These are phyloP conservation scores for Marcusenius ussheri DNA, from an alignment of 2,113 vertebrate species.

Conservation along the genomic window DNA sequence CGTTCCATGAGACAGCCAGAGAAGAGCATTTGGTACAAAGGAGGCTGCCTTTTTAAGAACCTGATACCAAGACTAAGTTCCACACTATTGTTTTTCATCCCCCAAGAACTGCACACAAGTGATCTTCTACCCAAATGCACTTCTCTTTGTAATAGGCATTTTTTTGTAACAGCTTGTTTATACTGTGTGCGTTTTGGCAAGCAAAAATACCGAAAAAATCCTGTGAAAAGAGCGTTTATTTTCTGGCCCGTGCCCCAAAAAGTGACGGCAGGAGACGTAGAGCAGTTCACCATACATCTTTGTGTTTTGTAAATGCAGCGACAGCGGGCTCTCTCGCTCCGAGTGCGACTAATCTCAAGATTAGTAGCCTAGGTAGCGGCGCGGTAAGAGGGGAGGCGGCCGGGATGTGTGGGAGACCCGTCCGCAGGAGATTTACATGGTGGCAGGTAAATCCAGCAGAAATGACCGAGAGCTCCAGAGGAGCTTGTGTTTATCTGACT, in stretches of 20 bases:
- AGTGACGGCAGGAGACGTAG: conserved; percentile 52
- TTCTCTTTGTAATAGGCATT: background rate
- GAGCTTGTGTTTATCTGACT: background rate
- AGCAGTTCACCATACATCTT: conserved; percentile 6
- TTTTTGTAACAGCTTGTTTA: background rate
- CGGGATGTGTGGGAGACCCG: background rate
- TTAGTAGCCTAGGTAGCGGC: conserved; percentile 16
- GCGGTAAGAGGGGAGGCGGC: background rate
- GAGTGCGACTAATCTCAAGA: conserved; percentile 8
- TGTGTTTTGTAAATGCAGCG: conserved; percentile 7
- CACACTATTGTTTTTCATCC: background rate
- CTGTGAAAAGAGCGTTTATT: background rate
- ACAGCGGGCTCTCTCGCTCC: conserved; percentile 4
- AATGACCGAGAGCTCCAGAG: background rate
- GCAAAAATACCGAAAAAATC: background rate
- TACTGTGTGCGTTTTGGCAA: background rate
- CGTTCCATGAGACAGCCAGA: background rate
- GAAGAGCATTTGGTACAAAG: background rate
- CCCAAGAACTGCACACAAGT: background rate
- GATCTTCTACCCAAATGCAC: background rate
- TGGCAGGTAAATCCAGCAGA: conserved; percentile 18
- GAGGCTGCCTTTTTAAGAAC: background rate
- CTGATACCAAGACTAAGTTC: background rate
- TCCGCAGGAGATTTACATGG: background rate
- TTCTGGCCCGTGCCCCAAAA: conserved; percentile 36